phyloP scores from a whole-genome alignment of 2,113 vertebrate genomes.

The Zapus hudsonius region DNA sequence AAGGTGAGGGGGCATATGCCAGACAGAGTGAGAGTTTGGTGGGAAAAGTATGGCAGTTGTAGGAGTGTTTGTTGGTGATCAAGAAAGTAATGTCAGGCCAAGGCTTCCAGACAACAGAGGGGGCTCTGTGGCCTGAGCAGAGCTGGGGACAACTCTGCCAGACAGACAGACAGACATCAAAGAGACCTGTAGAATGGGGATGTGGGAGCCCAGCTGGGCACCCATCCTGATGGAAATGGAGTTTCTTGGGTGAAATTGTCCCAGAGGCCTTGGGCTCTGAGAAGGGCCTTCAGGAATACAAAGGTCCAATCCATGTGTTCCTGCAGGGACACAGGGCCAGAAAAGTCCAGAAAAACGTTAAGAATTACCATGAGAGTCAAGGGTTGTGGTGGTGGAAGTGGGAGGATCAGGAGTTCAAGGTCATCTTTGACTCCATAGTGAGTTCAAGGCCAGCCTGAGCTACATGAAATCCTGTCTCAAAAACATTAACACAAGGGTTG shows the following conservation, averaged over 20 bases:
- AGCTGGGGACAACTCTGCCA: background rate
- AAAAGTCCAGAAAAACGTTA: background rate
- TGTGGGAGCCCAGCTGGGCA: too few species aligned
- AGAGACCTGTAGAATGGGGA: background rate
- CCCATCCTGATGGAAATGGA: background rate
- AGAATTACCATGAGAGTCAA: background rate
- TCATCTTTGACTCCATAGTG: background rate
- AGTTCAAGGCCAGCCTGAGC: background rate
- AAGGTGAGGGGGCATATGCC: rapidly evolving
- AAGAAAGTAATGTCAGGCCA: background rate
- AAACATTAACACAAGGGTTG: background rate
- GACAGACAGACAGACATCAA: background rate
- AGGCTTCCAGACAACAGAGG: background rate
- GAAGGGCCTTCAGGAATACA: background rate
- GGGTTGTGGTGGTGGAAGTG: background rate
- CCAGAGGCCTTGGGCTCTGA: background rate
- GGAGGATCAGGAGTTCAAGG: background rate
- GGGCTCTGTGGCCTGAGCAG: background rate
- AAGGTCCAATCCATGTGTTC: background rate
- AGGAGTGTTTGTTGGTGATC: background rate
- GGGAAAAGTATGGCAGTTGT: background rate
- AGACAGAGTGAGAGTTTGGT: rapidly evolving
- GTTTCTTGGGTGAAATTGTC: background rate
- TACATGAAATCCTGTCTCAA: background rate
- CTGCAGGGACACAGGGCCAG: background rate